Evolutionary conservation across 2,888 invertebrate species (phyloP).

Genomic region (Poecilobothrus nobilitatus): DNA sequence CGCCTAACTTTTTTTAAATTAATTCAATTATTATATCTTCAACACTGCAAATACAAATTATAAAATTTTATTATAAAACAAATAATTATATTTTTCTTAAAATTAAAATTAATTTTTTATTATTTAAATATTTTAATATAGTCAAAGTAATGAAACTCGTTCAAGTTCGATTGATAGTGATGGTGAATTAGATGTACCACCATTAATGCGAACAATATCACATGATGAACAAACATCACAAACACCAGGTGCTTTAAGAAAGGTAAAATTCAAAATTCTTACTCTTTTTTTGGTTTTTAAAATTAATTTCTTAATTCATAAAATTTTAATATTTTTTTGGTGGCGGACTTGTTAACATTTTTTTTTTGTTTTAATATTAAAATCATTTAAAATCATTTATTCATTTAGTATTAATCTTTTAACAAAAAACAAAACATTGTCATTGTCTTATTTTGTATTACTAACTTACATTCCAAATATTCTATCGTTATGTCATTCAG

Average conservation of each 20-base stretch:
- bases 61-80: no score
- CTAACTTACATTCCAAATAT: no score
- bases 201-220: slow-evolving; percentile 54
- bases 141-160: slow-evolving; percentile 45
- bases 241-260: slow-evolving; percentile 45
- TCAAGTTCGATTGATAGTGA: slow-evolving; percentile 49
- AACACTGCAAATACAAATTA: no score
- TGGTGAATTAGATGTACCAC: slow-evolving; percentile 47
- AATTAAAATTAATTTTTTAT: background rate
- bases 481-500: no score
- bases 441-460: no score
- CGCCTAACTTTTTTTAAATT: no score
- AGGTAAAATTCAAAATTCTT: slow-evolving; percentile 31
- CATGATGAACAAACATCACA: slow-evolving; percentile 49
- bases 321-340: no score
- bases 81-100: background rate
- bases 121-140: slow-evolving; percentile 20
- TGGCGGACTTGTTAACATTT: slow-evolving; percentile 7
- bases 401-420: no score
- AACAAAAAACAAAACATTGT: no score
- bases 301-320: background rate
- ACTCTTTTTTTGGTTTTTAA: background rate
- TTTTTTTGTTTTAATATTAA: background rate
- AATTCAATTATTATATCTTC: no score
- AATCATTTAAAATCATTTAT: no score